A percentile compares a stretch with the other conserved stretches of the same genome.
phyloP scores from a whole-genome alignment of 2,888 invertebrate genomes.

The Steinernema carpocapsae region DNA sequence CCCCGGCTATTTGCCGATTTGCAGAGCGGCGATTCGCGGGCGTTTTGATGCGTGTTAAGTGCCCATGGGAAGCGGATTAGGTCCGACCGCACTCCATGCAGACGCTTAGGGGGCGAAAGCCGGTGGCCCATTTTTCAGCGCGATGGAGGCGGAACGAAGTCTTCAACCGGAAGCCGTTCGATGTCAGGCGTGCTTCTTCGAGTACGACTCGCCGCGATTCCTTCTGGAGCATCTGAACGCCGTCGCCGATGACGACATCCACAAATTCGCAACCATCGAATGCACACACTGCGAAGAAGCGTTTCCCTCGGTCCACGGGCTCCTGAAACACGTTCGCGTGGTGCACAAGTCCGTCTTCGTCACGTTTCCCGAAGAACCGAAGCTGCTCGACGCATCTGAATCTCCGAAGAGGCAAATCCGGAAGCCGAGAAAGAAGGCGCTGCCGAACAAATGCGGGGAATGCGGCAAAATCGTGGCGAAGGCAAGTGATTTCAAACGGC shows the following conservation, averaged over 20 bases:
- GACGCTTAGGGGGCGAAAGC: too few relatives aligned
- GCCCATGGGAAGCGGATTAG: too few relatives aligned
- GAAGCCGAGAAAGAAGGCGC: not conserved
- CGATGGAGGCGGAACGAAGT: too few relatives aligned
- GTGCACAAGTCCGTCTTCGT: not conserved
- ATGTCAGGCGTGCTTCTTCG: slow-evolving; percentile 36
- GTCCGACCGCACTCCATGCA: too few relatives aligned
- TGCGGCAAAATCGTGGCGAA: slow-evolving; percentile 52
- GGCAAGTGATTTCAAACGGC: slow-evolving; percentile 50
- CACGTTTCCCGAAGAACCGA: not conserved
- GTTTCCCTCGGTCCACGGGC: slow-evolving; percentile 43
- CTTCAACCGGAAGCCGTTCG: too few relatives aligned
- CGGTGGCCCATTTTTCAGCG: too few relatives aligned
- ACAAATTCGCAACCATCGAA: slow-evolving; percentile 32
- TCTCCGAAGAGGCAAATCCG: not conserved
- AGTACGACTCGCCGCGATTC: slow-evolving; percentile 13
- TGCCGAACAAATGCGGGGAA: slow-evolving; percentile 40
- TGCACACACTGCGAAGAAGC: slow-evolving; percentile 51
- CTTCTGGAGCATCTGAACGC: slow-evolving; percentile 30
- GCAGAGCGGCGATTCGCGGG: too few relatives aligned
- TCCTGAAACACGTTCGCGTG: slow-evolving; percentile 1
- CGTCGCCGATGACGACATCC: slow-evolving; percentile 2
- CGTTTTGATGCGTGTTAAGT: too few relatives aligned
- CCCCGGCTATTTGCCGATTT: too few relatives aligned
- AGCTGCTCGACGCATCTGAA: not conserved